Conservation (phyloP, 92 coral and sea anemone genomes). For the Parazoanthus darwini region DNA sequence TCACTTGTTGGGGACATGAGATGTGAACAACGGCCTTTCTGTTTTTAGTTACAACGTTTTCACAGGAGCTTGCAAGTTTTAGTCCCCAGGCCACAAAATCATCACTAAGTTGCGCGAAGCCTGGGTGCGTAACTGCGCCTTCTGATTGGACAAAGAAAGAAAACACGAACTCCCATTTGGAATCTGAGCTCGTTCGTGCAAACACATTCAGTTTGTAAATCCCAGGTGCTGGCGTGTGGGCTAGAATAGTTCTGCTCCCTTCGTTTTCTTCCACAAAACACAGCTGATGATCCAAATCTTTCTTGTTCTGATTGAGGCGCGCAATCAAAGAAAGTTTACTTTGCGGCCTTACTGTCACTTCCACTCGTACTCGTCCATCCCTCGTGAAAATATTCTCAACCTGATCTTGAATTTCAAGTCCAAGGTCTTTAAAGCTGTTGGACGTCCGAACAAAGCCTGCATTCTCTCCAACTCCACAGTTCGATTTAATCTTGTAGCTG, state of each 20-base stretch:
- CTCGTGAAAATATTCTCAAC: conserved; percentile 60
- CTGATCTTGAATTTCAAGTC: conserved; percentile 63
- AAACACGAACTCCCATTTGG: conserved; percentile 63
- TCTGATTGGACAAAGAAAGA: conserved; percentile 60
- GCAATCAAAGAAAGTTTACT: conserved; percentile 61
- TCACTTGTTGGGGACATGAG: conserved; percentile 57
- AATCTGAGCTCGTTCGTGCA: conserved; percentile 67
- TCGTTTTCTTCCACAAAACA: conserved; percentile 70
- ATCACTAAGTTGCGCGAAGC: conserved; percentile 71
- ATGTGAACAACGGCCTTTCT: conserved; percentile 63
- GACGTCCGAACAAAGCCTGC: conserved; percentile 77
- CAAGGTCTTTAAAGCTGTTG: conserved; percentile 62
- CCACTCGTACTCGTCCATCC: conserved; percentile 60
- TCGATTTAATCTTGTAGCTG: conserved; percentile 66
- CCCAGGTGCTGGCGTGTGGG: conserved; percentile 77
- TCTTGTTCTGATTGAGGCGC: conserved; percentile 61
- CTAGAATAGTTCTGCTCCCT: conserved; percentile 43
- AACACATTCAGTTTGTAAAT: conserved; percentile 68
- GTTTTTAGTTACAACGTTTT: conserved; percentile 69
- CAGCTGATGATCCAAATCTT: conserved; percentile 59
- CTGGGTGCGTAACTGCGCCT: conserved; percentile 72
- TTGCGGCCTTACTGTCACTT: conserved; percentile 54
- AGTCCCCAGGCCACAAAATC: conserved; percentile 83
- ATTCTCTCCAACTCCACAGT: conserved; percentile 67
- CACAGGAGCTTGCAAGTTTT: conserved; percentile 73